Evolutionary conservation across 1,140 invertebrate species (phyloP), one percentile per base, ranked within the genome.

Genomic region (Bombus superbus): DNA sequence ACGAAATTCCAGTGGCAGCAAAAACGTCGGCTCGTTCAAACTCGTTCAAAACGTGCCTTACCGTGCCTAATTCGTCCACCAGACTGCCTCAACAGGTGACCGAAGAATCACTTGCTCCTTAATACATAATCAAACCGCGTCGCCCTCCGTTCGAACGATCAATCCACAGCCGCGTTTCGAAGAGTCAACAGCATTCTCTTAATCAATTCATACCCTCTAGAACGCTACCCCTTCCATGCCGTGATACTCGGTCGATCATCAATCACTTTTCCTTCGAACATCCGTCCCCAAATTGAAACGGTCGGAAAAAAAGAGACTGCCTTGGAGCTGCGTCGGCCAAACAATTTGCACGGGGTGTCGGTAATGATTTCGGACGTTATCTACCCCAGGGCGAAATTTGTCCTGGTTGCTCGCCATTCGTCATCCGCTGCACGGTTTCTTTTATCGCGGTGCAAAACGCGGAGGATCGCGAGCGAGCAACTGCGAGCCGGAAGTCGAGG

Each of bases 321-420:
- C 59, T 81, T 13, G 28, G 53, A 81, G 66, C 38, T 32, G 66
- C 3, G 62, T 80, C 74, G 38, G 69, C 57, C 22, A 86, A 89
- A 89, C 88, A 89, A 89, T 89, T 89, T 89, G 88, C 72, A 76
- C 79, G 15, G 28, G 28, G 38, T 44, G 57, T 68, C 47, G 83
- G 40, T 86, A 89, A 89, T 78, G 85, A 86, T 80, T 90, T 80
- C 47, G 40, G 77, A 89, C 88, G 77, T 87, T 90, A 89, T 89
- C 88, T 90, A 90, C 88, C 88, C 88, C 57, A 15, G 66, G 68
- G 76, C 79, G 64, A 81, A 90, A 89, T 90, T 90, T 90, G 88
- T 89, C 85, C 89, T 53, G 64, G 68, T 35, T 44, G 64, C 22
- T 35, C 44, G 11, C 28, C 66, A 84, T 90, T 90, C 85, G 88